Evolutionary conservation across 1,140 invertebrate genomes (phyloP).

Genomic region (Camponotus floridanus): DNA sequence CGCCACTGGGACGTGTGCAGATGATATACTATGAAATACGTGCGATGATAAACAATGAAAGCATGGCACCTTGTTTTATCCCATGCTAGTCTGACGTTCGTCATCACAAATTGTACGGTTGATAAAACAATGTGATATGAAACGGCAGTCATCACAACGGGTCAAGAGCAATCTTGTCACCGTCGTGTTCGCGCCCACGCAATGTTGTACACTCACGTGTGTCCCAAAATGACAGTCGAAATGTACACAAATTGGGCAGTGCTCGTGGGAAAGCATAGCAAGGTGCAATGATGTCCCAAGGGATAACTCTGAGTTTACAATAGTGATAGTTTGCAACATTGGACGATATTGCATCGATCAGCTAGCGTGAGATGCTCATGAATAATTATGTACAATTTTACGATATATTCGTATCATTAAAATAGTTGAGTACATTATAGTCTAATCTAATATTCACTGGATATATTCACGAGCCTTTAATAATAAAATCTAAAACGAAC

Average conservation of each 20-base stretch:
- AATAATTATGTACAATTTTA: constrained; percentile 48
- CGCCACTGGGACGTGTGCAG: constrained; percentile 44
- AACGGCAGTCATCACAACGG: constrained; percentile 34
- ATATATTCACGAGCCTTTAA: background rate
- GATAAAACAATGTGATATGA: constrained; percentile 54
- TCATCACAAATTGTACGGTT: constrained; percentile 46
- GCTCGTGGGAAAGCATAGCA: constrained; percentile 55
- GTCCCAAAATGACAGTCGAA: constrained; percentile 25
- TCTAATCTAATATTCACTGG: background rate
- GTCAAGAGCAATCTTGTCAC: constrained; percentile 44
- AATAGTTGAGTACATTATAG: background rate
- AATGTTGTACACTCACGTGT: constrained; percentile 29
- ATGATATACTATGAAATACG: constrained; percentile 26
- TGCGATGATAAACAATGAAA: constrained; percentile 52
- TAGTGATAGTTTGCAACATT: constrained; percentile 44
- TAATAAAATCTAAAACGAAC: constrained; percentile 9
- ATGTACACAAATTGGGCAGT: constrained; percentile 50
- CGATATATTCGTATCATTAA: background rate
- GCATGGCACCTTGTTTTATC: constrained; percentile 62
- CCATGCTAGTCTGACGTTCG: constrained; percentile 55
- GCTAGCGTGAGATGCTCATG: background rate
- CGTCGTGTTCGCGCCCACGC: constrained; percentile 24
- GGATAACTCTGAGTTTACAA: constrained; percentile 33
- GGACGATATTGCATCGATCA: constrained; percentile 45
- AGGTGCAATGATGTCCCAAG: constrained; percentile 40